Base-by-base conservation (phyloP, 2,888 invertebrate species). In the Opisthograptis luteolata region DNA sequence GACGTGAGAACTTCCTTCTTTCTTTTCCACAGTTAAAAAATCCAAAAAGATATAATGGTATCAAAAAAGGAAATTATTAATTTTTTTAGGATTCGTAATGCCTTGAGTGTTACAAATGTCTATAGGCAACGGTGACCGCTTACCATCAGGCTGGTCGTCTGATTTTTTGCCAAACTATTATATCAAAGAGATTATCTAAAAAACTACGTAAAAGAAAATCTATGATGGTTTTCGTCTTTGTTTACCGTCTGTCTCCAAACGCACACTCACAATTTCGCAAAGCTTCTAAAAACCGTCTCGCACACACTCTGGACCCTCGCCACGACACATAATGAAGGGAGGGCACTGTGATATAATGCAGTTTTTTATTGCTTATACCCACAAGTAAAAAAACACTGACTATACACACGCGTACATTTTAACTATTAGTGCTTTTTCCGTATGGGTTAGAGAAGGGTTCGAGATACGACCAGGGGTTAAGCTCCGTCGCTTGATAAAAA, bases 361-460 rank as follows among this genome's bases (percentile, higher is more conserved):
- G 81, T 89, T 90, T 90, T 90, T 90, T 90, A 88, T 88, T 87
- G 85, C 88, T 85, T 81, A 81, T 84, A 87, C 87, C 85, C 88
- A 87, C 85, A 85, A 82, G 80, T 74, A 84, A 87, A 87, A 86
- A 82, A 86, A 83, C 78, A 78, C 35, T 35, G 44, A 44, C 50
- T 43, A 35, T 51, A 51, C 80, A 79, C 81, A 76, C 79, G 78
- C 79, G 79, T 77, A 85, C 84, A 82, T 89, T 88, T 87, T 83
- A 84, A 88, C 89, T 87, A 88, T 88, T 85, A 87, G 81, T 73
- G 75, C 80, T 83, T 82, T 72, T 84, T 86, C 81, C 71, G 64
- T 77, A 73, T 70, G 71, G 71, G 73, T 72, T 70, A 74, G 77
- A 78, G 85, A 89, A 88, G 89, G 90, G 89, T 88, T 89, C 76